A percentile compares a stretch with the other conserved stretches of the same genome.
phyloP scores from a whole-genome alignment of 2,113 vertebrate genomes.

The Beaufortia kweichowensis region DNA sequence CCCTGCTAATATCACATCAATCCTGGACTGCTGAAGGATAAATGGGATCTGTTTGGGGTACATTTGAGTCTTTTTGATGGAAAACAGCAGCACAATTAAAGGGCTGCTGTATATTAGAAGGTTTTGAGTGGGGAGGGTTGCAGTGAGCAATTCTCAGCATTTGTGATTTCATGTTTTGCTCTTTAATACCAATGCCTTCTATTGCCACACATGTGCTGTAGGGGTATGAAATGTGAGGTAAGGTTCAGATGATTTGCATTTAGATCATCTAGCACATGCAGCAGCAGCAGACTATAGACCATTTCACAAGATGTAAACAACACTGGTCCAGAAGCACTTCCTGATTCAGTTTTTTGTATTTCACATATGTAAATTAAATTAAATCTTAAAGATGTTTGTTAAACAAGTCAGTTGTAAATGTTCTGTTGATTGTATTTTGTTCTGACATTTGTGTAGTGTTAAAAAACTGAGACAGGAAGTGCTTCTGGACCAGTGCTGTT shows the following conservation, averaged over 20 bases:
- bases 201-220: neutral
- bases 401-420: too few relatives aligned
- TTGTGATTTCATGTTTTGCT: neutral
- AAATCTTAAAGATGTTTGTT: too few relatives aligned
- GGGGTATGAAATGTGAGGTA: neutral
- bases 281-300: too few relatives aligned
- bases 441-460: too few relatives aligned
- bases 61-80: constrained; percentile 76
- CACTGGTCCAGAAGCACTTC: too few relatives aligned
- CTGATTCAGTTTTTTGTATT: too few relatives aligned
- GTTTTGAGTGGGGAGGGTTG: constrained; percentile 51
- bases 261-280: constrained; percentile 14
- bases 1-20: constrained; percentile 69
- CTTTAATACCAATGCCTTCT: neutral
- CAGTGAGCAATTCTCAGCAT: constrained; percentile 9
- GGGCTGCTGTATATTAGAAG: constrained; percentile 69
- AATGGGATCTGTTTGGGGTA: constrained; percentile 66
- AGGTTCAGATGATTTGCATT: constrained; percentile 29
- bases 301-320: too few relatives aligned
- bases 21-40: constrained; percentile 66
- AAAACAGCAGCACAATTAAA: constrained; percentile 72
- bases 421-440: too few relatives aligned
- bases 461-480: too few relatives aligned
- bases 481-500: too few relatives aligned
- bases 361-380: too few relatives aligned